Base-by-base conservation (phyloP, 2,888 invertebrate species). In the Phaonia tiefii region DNA sequence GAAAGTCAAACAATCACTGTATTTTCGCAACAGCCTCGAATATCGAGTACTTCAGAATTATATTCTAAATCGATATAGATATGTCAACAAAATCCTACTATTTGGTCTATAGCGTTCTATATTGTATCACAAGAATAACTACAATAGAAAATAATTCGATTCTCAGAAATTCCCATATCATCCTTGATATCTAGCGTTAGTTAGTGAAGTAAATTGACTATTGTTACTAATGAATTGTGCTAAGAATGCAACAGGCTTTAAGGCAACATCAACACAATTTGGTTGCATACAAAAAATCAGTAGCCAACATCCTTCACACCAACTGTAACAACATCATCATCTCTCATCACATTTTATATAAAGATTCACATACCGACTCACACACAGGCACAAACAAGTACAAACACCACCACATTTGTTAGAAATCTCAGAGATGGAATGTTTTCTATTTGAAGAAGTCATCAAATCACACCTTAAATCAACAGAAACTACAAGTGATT, bases 381-480 rank as follows among this genome's bases (percentile, higher is more conserved):
- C 54, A 75, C n/a, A 39, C 63, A 11, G 13, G 13, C 10, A 3
- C 58, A 31, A n/a, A n/a, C n/a, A n/a, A n/a, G n/a, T n/a, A n/a
- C n/a, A n/a, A n/a, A n/a, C 31, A 7, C 7, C 31, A 56, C 26
- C 56, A 25, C 26, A 13, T 13, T 56, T 20, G 15, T 17, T n/a
- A n/a, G 7, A 11, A 42, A 22, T 39, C 42, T 63, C 22, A 22
- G 63, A 63, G 63, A 22, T 63, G 58, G 65, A 72, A 81, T 78
- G 54, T 22, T 26, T 31, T 63, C 60, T 46, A 78, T 81, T 81
- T 81, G 71, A 77, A 81, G 77, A 81, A 81, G 77, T 81, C 80
- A 81, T 81, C 80, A 81, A 81, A 81, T 81, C 80, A 81, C 80
- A 81, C 80, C 80, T 78, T 69, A 69, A 80, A 72, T 72, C 77